A percentile compares a stretch with the other conserved stretches of the same genome.
phyloP scores from a whole-genome alignment of 2,113 vertebrate genomes.

The Lamprotornis superbus region DNA sequence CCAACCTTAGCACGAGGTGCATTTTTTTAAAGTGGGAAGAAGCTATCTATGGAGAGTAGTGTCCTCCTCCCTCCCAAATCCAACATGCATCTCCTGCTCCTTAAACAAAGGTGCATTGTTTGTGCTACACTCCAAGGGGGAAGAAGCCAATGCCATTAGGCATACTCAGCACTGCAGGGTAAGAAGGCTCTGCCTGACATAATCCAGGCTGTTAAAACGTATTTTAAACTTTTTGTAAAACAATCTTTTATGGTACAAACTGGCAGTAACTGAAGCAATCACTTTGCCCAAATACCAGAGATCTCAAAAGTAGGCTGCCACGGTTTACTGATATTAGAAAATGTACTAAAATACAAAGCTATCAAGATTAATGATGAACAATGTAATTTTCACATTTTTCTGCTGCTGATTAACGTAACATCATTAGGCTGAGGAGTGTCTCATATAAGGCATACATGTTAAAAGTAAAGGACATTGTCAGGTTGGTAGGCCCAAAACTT shows the following conservation, averaged over 20 bases:
- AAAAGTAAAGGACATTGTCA: neutral
- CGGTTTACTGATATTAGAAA: neutral
- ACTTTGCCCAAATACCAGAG: neutral
- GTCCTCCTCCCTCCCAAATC: neutral
- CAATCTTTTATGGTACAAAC: neutral
- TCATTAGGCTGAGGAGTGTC: neutral
- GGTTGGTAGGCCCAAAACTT: slow-evolving; percentile 33
- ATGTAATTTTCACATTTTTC: neutral
- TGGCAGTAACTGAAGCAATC: neutral
- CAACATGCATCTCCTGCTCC: neutral
- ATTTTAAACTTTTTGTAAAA: neutral
- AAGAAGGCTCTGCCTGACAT: neutral
- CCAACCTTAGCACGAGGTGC: neutral
- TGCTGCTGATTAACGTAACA: neutral
- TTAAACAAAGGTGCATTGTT: neutral
- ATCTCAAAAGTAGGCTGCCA: neutral
- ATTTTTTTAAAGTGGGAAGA: neutral
- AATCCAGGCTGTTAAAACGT: neutral
- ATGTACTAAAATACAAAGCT: neutral
- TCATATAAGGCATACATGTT: neutral
- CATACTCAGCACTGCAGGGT: neutral
- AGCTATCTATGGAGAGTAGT: neutral
- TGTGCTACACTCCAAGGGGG: too few species aligned
- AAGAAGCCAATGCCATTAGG: neutral
- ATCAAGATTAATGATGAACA: neutral